Conservation (phyloP, 2,113 vertebrate genomes). For the Otis tarda region DNA sequence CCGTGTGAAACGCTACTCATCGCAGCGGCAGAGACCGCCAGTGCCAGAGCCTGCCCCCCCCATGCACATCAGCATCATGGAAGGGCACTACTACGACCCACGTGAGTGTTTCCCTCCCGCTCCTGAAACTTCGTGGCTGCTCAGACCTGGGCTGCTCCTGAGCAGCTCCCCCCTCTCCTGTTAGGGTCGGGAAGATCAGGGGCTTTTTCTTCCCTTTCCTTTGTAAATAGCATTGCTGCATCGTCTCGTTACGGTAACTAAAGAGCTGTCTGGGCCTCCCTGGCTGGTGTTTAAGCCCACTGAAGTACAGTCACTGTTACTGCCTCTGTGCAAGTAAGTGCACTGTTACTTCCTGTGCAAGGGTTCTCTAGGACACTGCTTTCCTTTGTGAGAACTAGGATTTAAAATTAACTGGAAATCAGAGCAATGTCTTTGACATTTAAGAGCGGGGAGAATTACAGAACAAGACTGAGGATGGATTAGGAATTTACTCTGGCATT, state of each 20-base stretch:
- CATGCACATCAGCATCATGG: slow-evolving; percentile 96
- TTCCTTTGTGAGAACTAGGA: rapidly evolving
- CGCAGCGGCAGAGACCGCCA: slow-evolving; percentile 88
- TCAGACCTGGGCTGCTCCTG: neutral
- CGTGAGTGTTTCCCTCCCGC: slow-evolving; percentile 75
- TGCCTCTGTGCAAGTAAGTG: too few species aligned
- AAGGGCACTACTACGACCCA: slow-evolving; percentile 95
- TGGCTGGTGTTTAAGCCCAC: neutral
- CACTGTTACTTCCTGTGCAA: neutral
- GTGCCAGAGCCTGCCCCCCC: slow-evolving; percentile 88
- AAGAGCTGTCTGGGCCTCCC: neutral
- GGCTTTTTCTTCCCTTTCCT: neutral
- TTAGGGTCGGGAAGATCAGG: rapidly evolving
- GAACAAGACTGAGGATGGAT: neutral
- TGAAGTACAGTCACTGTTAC: neutral
- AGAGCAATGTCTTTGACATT: neutral
- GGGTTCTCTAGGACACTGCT: neutral
- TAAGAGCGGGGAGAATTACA: neutral
- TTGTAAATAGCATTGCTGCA: rapidly evolving
- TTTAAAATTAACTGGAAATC: neutral
- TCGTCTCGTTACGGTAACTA: rapidly evolving
- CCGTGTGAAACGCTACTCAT: slow-evolving; percentile 94
- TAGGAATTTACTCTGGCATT: neutral
- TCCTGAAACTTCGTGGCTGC: neutral
- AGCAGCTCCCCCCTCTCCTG: rapidly evolving